Conservation (phyloP, 2,888 invertebrate species). For the Napeogenes inachia region DNA sequence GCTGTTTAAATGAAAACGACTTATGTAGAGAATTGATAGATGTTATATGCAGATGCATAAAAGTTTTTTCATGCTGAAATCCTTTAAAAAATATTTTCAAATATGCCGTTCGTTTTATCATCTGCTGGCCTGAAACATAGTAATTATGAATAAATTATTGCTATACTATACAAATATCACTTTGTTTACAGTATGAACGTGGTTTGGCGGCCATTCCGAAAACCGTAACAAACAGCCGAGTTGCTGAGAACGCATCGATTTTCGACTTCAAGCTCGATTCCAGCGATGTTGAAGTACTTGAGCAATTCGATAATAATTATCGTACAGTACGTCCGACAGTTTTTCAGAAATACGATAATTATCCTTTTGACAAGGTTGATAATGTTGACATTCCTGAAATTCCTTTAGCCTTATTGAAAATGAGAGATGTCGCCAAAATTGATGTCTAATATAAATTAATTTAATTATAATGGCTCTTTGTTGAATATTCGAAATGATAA, state of each 20-base stretch:
- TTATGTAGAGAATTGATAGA: no score
- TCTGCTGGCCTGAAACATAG: no score
- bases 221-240: constrained; percentile 47
- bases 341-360: constrained; percentile 48
- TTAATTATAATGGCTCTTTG: background rate
- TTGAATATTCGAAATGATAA: no score
- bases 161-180: background rate
- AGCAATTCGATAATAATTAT: constrained; percentile 51
- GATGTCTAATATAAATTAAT: constrained; percentile 35
- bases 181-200: constrained; percentile 52
- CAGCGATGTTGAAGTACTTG: constrained; percentile 42
- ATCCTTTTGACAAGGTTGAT: constrained; percentile 50
- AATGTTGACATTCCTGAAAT: constrained; percentile 36
- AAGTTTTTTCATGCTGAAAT: no score
- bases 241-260: constrained; percentile 57
- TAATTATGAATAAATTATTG: no score
- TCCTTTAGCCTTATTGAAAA: constrained; percentile 37
- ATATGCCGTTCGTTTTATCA: no score
- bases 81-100: no score
- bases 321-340: constrained; percentile 44
- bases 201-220: constrained; percentile 55
- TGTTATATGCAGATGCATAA: no score
- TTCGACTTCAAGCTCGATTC: constrained; percentile 55
- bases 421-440: constrained; percentile 46
- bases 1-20: no score